phyloP scores from a whole-genome alignment of 1,140 invertebrate genomes.

The Akabosia matsudoensis region DNA sequence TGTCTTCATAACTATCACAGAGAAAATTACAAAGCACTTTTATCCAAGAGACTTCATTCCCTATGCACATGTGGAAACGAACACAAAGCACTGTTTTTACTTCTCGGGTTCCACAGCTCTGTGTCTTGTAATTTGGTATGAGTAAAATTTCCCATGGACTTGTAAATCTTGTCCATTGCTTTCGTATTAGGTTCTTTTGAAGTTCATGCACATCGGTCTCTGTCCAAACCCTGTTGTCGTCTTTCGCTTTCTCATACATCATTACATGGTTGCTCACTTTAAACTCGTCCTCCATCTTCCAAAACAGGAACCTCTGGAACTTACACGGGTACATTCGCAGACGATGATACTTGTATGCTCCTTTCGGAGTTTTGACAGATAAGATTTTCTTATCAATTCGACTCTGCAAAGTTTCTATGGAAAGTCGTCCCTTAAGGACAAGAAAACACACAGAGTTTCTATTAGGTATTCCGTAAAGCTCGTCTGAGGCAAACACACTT shows the following conservation, averaged over 20 bases:
- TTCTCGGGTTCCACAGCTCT: background rate
- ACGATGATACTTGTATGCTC: constrained; percentile 26
- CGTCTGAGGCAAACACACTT: constrained; percentile 26
- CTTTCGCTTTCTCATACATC: constrained; percentile 25
- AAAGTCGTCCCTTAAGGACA: constrained; percentile 28
- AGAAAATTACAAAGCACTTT: constrained; percentile 12
- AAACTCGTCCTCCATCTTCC: constrained; percentile 34
- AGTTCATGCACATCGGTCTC: constrained; percentile 25
- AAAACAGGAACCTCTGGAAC: constrained; percentile 34
- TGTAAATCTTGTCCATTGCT: constrained; percentile 29
- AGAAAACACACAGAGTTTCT: constrained; percentile 28
- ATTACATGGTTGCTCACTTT: constrained; percentile 31
- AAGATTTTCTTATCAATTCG: constrained; percentile 22
- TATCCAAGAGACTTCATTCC: constrained; percentile 27
- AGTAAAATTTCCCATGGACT: constrained; percentile 34
- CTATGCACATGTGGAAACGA: constrained; percentile 27
- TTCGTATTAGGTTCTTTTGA: constrained; percentile 31
- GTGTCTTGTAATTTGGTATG: constrained; percentile 27
- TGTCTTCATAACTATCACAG: background rate
- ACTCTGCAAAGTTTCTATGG: constrained; percentile 24
- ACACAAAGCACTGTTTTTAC: constrained; percentile 30
- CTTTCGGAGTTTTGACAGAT: constrained; percentile 7
- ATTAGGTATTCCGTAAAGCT: constrained; percentile 33
- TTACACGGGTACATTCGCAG: constrained; percentile 23
- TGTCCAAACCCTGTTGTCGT: constrained; percentile 30